Conservation (phyloP, 2,797 vertebrate genomes). For the Botia kubotai region DNA sequence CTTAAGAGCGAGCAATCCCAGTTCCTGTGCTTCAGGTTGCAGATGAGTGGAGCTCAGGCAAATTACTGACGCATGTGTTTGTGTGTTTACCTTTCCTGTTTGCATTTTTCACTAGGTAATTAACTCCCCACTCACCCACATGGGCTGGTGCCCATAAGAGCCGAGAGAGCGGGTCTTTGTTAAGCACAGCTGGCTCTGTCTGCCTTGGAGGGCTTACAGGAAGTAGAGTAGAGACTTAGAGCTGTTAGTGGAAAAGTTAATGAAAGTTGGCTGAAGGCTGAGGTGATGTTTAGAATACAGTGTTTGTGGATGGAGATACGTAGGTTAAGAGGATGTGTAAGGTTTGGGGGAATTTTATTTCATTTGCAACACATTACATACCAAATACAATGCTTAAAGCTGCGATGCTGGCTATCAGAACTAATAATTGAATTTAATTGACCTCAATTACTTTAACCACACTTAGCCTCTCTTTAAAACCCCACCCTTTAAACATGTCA, state of each 20-base stretch:
- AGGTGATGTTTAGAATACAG: slow-evolving; percentile 1
- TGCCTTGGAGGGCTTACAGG: slow-evolving; percentile 27
- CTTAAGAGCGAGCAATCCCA: slow-evolving; percentile 43
- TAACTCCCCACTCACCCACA: slow-evolving; percentile 53
- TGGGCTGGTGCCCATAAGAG: slow-evolving; percentile 20
- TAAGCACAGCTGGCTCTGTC: slow-evolving; percentile 43
- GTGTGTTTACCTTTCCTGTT: slow-evolving; percentile 66
- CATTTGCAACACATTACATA: not conserved
- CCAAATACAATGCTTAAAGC: not conserved
- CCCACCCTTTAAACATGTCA: no score
- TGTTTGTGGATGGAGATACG: slow-evolving; percentile 1
- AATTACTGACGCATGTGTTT: slow-evolving; percentile 63
- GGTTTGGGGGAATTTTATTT: not conserved
- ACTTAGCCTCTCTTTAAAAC: not conserved
- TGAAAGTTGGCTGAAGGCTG: slow-evolving; percentile 37
- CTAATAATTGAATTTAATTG: not conserved
- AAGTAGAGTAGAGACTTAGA: slow-evolving; percentile 23
- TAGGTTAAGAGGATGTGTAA: slow-evolving; percentile 12
- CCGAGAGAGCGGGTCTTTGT: slow-evolving; percentile 21
- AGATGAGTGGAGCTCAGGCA: slow-evolving; percentile 54
- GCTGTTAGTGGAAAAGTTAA: slow-evolving; percentile 17
- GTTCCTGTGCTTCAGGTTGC: slow-evolving; percentile 41
- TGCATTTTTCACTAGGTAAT: slow-evolving; percentile 71
- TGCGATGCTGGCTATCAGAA: no score
- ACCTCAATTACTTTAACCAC: not conserved